A percentile compares a stretch with the other conserved stretches of the same genome.
Evolutionary conservation across 92 coral and sea anemone genomes (phyloP).

Genomic region (Micromussa lordhowensis): DNA sequence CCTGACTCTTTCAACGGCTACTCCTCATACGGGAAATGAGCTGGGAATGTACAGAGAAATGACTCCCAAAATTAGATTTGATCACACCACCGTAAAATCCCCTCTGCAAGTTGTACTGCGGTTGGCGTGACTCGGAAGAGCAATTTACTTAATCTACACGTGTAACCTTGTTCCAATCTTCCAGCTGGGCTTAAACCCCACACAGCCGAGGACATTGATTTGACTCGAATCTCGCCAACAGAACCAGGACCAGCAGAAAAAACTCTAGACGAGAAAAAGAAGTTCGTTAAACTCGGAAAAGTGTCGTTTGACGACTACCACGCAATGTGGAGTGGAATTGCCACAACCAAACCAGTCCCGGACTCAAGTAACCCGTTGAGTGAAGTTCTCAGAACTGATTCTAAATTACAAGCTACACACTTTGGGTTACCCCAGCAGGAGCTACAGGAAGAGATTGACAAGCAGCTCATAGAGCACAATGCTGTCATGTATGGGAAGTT

Average conservation of each 20-base stretch:
- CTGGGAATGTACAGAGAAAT: too few relatives aligned
- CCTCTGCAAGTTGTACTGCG: too few relatives aligned
- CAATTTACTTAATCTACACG: too few relatives aligned
- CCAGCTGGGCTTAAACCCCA: constrained; percentile 89
- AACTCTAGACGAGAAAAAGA: constrained; percentile 43
- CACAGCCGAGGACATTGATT: constrained; percentile 65
- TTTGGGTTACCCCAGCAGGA: constrained; percentile 91
- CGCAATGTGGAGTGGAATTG: constrained; percentile 97
- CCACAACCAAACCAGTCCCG: constrained; percentile 86
- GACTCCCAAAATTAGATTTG: too few relatives aligned
- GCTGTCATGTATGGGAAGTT: constrained; percentile 94
- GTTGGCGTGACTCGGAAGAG: too few relatives aligned
- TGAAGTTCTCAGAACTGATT: constrained; percentile 78
- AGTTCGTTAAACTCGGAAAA: constrained; percentile 54
- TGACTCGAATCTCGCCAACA: constrained; percentile 36
- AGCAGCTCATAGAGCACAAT: constrained; percentile 89
- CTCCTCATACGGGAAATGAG: too few relatives aligned
- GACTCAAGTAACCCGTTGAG: constrained; percentile 72
- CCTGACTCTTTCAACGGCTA: too few relatives aligned
- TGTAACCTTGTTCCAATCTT: not conserved
- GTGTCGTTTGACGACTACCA: constrained; percentile 94
- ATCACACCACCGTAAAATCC: too few relatives aligned
- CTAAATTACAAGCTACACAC: constrained; percentile 93
- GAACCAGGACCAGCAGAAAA: constrained; percentile 16
- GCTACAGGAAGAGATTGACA: constrained; percentile 87